phyloP scores from a whole-genome alignment of 2,113 vertebrate genomes.

The Typhlomys cinereus region DNA sequence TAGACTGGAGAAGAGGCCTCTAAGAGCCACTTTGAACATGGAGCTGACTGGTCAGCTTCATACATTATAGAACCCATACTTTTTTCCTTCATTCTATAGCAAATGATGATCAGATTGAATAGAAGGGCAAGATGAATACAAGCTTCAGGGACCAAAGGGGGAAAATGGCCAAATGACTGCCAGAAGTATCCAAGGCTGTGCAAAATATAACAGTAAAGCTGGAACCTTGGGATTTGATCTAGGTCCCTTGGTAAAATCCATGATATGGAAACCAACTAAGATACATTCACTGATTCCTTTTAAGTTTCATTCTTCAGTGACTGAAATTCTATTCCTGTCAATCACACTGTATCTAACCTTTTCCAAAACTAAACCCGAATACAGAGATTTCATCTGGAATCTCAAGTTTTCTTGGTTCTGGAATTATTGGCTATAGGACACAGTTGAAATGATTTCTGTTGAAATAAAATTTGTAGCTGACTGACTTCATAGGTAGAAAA shows the following conservation, averaged over 20 bases:
- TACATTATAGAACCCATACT: slow-evolving; percentile 46
- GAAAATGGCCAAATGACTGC: background rate
- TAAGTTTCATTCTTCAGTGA: background rate
- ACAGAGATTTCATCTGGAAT: background rate
- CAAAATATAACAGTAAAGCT: background rate
- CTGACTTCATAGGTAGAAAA: background rate
- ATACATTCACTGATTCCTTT: background rate
- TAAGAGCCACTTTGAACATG: background rate
- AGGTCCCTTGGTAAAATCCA: background rate
- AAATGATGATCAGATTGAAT: background rate
- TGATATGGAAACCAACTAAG: background rate
- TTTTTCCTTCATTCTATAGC: background rate
- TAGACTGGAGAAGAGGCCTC: slow-evolving; percentile 66
- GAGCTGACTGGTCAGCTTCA: background rate
- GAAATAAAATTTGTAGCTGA: background rate
- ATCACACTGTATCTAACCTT: background rate
- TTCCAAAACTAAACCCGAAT: background rate
- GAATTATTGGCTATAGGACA: background rate
- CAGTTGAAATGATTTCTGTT: background rate
- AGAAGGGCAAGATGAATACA: background rate
- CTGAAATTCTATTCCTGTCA: background rate
- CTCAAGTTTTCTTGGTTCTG: background rate
- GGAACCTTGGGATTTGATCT: background rate
- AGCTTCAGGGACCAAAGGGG: background rate
- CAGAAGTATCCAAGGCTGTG: background rate